Evolutionary conservation across 2,797 vertebrate genomes (phyloP), one percentile per base, ranked within the genome.

Genomic region (Argentina silus): DNA sequence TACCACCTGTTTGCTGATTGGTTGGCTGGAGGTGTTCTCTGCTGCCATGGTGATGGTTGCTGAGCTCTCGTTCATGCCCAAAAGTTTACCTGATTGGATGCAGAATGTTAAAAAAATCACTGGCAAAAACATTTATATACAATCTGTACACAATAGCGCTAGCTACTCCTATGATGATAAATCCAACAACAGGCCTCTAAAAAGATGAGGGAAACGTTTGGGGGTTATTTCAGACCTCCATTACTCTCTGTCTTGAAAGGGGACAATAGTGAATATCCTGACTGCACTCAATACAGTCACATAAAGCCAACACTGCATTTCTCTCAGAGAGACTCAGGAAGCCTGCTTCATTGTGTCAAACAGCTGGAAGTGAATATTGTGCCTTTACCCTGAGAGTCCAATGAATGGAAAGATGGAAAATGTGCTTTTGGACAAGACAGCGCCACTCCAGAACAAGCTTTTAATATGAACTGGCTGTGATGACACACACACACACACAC

Each of bases 61-160:
- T 2, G 95, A 95, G 42, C 89, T 94, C 90, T 99, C 98, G 80
- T 99, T 99, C 98, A 99, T 98, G 78, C 98, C 97, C 67, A 93
- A 91, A 73, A 99, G 93, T 77, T 94, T 95, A 83, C 96, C 97
- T 99, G 88, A 79, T 84, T 88, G 72, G 64, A 82, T 7, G 56
- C 45, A 50, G 48, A 63, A 70, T 23, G 27, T 14, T 64, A 6
- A 60, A 11, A 60, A 57, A 47, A 12, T 44, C 45, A 51, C 47
- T 11, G 36, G 3, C n/a, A 19, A 4, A 10, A 12, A 12, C 27
- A 36, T 36, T 4, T 36, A 66, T 48, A 47, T 47, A 73, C 10
- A 67, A 45, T 47, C 19, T 12, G 51, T 7, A 60, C 27, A 11
- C 17, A 7, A 36, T 36, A 36, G 2, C 27, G 27, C 27, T 36